A percentile compares a stretch with the other conserved stretches of the same genome.
Evolutionary conservation across 2,797 vertebrate species (phyloP).

Genomic region (Trematomus bernacchii): DNA sequence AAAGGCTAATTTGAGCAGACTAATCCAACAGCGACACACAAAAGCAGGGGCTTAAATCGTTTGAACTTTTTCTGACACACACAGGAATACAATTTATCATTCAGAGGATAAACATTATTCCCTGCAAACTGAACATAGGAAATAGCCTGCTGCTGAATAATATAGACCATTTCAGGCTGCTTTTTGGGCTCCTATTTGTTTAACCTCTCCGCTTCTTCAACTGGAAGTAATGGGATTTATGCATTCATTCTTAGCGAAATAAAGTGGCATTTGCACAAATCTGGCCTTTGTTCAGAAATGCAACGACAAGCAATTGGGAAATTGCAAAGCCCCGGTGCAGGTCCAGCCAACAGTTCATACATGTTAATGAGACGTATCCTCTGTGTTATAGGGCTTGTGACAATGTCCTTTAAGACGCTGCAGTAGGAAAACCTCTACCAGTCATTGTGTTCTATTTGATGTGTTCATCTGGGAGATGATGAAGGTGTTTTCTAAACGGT

Average conservation of each 20-base stretch:
- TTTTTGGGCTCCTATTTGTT: constrained; percentile 80
- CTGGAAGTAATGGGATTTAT: constrained; percentile 87
- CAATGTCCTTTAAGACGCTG: constrained; percentile 41
- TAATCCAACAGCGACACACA: constrained; percentile 73
- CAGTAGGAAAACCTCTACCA: constrained; percentile 20
- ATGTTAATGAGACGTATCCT: constrained; percentile 74
- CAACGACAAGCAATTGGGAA: constrained; percentile 78
- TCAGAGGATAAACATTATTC: constrained; percentile 85
- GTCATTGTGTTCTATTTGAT: constrained; percentile 10
- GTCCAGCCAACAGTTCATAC: constrained; percentile 67
- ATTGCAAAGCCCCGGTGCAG: constrained; percentile 77
- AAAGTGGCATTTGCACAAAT: constrained; percentile 88
- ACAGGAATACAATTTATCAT: constrained; percentile 81
- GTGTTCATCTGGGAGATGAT: background rate
- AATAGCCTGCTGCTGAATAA: constrained; percentile 79
- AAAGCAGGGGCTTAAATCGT: constrained; percentile 76
- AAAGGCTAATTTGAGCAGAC: constrained; percentile 73
- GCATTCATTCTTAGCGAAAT: constrained; percentile 79
- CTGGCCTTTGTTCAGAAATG: constrained; percentile 85
- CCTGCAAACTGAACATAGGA: constrained; percentile 78
- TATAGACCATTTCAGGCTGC: constrained; percentile 71
- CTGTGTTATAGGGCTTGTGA: constrained; percentile 35
- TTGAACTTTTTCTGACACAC: constrained; percentile 73
- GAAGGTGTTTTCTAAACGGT: background rate
- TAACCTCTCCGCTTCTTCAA: constrained; percentile 83